Conservation (phyloP, 2,797 vertebrate species). For the Mormyrops boulengeri region DNA sequence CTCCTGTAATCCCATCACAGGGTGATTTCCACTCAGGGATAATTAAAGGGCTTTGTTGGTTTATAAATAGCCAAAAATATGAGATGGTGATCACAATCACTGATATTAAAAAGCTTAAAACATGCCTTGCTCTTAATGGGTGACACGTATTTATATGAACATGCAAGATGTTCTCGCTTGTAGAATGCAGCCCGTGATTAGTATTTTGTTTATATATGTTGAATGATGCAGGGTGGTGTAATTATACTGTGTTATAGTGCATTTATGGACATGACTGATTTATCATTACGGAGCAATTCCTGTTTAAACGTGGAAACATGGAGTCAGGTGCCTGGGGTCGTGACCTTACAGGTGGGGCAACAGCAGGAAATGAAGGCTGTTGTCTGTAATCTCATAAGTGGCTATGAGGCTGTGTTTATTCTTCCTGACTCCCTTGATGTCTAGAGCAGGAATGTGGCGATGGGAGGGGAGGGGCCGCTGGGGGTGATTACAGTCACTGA, state of each 20-base stretch:
- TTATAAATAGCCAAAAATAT: background rate
- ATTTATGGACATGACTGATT: background rate
- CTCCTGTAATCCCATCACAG: background rate
- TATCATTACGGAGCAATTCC: conserved; percentile 15
- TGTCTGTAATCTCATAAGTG: conserved; percentile 7
- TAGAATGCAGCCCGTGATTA: background rate
- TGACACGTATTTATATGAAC: background rate
- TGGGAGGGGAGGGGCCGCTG: background rate
- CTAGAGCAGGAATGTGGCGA: background rate
- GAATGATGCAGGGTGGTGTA: background rate
- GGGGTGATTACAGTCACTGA: conserved; percentile 19
- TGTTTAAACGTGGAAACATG: background rate
- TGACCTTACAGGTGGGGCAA: background rate
- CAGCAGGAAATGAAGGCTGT: background rate
- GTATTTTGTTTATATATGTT: background rate
- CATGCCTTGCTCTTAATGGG: background rate
- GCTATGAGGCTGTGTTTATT: background rate
- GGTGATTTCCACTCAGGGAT: background rate
- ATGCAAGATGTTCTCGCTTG: background rate
- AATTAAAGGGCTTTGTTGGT: conserved; percentile 3
- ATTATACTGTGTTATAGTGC: background rate
- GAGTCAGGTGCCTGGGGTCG: background rate
- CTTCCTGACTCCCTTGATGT: conserved; percentile 8
- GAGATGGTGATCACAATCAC: conserved; percentile 5
- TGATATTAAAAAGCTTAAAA: background rate